These are phyloP conservation scores for Leptestheria dahalacensis DNA, from an alignment of 1,140 invertebrate species.

Conservation along the genomic window DNA sequence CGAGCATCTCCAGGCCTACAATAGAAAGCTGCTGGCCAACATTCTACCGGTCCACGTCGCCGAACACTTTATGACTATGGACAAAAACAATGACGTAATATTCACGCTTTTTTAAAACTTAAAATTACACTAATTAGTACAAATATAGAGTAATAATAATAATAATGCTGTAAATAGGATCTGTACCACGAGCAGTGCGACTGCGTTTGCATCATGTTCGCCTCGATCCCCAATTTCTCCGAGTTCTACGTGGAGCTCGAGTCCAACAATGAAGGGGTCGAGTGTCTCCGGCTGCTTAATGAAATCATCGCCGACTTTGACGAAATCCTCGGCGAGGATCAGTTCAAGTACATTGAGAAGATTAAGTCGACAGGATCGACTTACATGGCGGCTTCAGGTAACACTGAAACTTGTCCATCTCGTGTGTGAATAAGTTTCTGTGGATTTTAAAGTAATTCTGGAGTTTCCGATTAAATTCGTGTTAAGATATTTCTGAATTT, in stretches of 20 bases:
- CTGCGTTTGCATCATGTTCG: slow-evolving; percentile 87
- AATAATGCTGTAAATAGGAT: too few species aligned
- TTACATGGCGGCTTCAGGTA: slow-evolving; percentile 91
- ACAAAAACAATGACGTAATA: slow-evolving; percentile 32
- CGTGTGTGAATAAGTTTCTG: too few species aligned
- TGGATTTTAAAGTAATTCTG: too few species aligned
- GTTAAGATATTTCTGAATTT: too few species aligned
- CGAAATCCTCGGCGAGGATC: slow-evolving; percentile 67
- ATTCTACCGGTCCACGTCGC: slow-evolving; percentile 89
- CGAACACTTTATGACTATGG: slow-evolving; percentile 73
- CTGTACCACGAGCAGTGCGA: slow-evolving; percentile 91
- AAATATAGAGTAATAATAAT: not conserved
- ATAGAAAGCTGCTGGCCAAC: slow-evolving; percentile 80
- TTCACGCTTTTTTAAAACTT: too few species aligned
- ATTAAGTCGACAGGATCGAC: slow-evolving; percentile 93
- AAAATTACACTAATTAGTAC: not conserved
- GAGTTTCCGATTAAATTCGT: too few species aligned
- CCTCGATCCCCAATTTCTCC: slow-evolving; percentile 91
- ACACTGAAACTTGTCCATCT: slow-evolving; percentile 21
- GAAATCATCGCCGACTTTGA: slow-evolving; percentile 97
- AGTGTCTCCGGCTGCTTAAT: slow-evolving; percentile 82
- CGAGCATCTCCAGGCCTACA: slow-evolving; percentile 85
- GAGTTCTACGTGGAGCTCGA: slow-evolving; percentile 93
- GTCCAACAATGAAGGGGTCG: slow-evolving; percentile 85
- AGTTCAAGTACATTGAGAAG: slow-evolving; percentile 85